Evolutionary conservation across 2,888 invertebrate genomes (phyloP).

Genomic region (Cephus pygmeus): DNA sequence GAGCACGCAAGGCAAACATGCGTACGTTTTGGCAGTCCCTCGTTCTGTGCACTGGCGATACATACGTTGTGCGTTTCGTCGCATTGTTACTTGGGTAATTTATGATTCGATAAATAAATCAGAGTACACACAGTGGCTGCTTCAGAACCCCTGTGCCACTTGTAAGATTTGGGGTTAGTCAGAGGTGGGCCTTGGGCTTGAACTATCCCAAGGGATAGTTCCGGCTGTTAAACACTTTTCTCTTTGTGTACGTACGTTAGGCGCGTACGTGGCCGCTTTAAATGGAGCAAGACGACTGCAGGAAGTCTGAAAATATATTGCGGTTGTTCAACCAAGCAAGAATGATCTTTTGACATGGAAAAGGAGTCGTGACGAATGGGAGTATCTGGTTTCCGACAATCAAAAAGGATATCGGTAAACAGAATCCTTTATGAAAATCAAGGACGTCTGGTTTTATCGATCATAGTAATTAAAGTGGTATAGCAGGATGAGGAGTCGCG

Average conservation of each 20-base stretch:
- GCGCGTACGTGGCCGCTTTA: not conserved
- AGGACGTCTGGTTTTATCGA: not conserved
- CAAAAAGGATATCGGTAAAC: not conserved
- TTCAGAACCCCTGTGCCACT: conserved; percentile 14
- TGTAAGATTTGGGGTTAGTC: conserved; percentile 21
- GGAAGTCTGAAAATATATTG: conserved; percentile 14
- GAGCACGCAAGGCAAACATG: conserved; percentile 63
- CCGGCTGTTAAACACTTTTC: conserved; percentile 20
- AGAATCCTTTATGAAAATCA: not conserved
- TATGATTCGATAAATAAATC: conserved; percentile 63
- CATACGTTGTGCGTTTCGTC: conserved; percentile 37
- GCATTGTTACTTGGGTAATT: conserved; percentile 56
- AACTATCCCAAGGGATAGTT: not conserved
- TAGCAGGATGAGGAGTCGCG: not conserved
- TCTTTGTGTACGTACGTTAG: conserved; percentile 7
- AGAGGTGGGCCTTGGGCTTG: conserved; percentile 7
- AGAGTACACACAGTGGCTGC: conserved; percentile 30
- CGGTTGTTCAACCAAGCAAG: conserved; percentile 1
- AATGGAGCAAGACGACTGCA: conserved; percentile 10
- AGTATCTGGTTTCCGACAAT: not conserved
- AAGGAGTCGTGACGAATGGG: not conserved
- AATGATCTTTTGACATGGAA: not conserved
- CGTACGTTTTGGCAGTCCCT: conserved; percentile 51
- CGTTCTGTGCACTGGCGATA: conserved; percentile 16
- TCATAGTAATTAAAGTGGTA: not conserved